Conservation (phyloP, 1,140 invertebrate genomes). For the Polypedilum vanderplanki region DNA sequence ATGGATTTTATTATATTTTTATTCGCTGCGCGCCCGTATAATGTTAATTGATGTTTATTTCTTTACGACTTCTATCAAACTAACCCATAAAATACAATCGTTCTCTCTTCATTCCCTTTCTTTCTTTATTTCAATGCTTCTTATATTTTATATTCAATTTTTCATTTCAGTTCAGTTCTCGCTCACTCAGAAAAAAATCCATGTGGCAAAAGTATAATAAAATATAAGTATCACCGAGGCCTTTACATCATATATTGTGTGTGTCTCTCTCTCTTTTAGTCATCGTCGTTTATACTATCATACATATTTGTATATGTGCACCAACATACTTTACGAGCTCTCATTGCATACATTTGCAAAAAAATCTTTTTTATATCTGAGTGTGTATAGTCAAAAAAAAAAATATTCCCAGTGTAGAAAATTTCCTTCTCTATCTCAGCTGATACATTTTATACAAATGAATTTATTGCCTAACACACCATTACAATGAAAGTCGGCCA, state of each 20-base stretch:
- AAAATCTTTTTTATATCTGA: too few relatives aligned
- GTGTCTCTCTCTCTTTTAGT: too few relatives aligned
- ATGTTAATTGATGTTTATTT: constrained; percentile 28
- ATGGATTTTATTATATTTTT: neutral
- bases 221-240: constrained; percentile 26
- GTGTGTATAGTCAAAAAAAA: too few relatives aligned
- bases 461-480: constrained; percentile 4
- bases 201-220: constrained; percentile 24
- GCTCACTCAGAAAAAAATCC: too few relatives aligned
- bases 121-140: too few relatives aligned
- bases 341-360: too few relatives aligned
- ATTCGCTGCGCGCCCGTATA: neutral
- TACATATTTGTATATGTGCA: neutral
- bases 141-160: neutral
- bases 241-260: constrained; percentile 24
- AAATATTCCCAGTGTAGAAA: too few relatives aligned
- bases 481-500: neutral
- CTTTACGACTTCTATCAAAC: constrained; percentile 29
- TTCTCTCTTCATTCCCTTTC: constrained; percentile 11
- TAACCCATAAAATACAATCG: constrained; percentile 28
- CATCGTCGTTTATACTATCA: too few relatives aligned
- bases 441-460: too few relatives aligned
- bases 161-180: neutral
- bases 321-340: too few relatives aligned
- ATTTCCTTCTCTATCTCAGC: too few relatives aligned